Evolutionary conservation across 2,888 invertebrate species (phyloP).

Genomic region (Anoncus sp.): DNA sequence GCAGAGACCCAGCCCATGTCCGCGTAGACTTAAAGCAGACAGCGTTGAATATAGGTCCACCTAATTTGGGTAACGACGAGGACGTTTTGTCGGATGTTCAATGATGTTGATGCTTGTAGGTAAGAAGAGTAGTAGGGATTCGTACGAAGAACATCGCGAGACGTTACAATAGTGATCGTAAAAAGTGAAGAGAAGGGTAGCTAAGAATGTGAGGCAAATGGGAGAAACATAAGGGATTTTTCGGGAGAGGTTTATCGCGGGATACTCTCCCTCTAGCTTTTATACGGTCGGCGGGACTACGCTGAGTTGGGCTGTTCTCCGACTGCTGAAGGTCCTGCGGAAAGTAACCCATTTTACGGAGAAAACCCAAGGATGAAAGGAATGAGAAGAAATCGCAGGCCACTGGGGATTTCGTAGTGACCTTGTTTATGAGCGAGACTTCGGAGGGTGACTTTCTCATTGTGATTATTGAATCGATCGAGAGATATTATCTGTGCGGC

Average conservation of each 20-base stretch:
- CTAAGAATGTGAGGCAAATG: slow-evolving; percentile 5
- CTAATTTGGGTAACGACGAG: slow-evolving; percentile 74
- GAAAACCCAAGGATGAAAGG: background rate
- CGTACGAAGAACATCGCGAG: slow-evolving; percentile 29
- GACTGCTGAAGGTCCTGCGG: slow-evolving; percentile 7
- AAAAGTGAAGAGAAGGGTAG: slow-evolving; percentile 44
- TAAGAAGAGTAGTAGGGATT: slow-evolving; percentile 31
- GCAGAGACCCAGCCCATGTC: slow-evolving; percentile 50
- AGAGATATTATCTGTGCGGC: background rate
- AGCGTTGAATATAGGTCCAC: slow-evolving; percentile 73
- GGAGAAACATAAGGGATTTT: slow-evolving; percentile 29
- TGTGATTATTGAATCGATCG: slow-evolving; percentile 28
- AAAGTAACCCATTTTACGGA: slow-evolving; percentile 16
- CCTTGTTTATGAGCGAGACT: slow-evolving; percentile 43
- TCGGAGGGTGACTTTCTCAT: slow-evolving; percentile 14
- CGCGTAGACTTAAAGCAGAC: slow-evolving; percentile 81
- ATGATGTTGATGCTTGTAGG: slow-evolving; percentile 29
- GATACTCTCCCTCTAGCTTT: background rate
- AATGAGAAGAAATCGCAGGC: slow-evolving; percentile 8
- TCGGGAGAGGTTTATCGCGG: slow-evolving; percentile 29
- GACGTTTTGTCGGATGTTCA: slow-evolving; percentile 28
- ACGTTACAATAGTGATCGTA: slow-evolving; percentile 34
- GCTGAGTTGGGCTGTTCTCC: slow-evolving; percentile 29
- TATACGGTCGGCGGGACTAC: background rate
- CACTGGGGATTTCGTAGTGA: slow-evolving; percentile 36